Percentiles rank a stretch among this genome's conserved stretches.
phyloP scores from a whole-genome alignment of 2,888 invertebrate genomes.

The Mantis religiosa region DNA sequence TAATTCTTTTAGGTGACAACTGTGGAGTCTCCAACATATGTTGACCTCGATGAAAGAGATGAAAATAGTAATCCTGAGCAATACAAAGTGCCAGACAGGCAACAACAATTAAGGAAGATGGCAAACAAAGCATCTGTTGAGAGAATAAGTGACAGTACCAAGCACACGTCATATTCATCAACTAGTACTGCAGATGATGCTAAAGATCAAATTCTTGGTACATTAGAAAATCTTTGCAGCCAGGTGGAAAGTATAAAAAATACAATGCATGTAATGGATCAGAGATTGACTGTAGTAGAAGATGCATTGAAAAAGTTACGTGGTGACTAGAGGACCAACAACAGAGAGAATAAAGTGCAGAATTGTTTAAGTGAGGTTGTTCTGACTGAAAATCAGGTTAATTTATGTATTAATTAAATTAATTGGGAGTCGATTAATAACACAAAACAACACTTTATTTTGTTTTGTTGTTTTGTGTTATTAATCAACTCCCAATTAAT shows the following conservation, averaged over 20 bases:
- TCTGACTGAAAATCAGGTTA: no score
- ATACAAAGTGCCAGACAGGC: background rate
- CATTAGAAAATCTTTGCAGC: background rate
- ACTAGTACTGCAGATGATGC: background rate
- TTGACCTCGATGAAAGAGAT: background rate
- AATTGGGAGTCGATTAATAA: no score
- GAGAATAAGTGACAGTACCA: background rate
- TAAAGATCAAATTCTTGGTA: background rate
- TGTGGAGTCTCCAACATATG: background rate
- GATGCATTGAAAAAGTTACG: background rate
- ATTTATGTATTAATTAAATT: no score
- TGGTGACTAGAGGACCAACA: background rate
- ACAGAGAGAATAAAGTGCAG: background rate
- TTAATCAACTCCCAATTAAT: no score
- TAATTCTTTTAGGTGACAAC: background rate
- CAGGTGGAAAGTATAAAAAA: slow-evolving; percentile 1
- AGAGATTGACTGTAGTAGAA: slow-evolving; percentile 5
- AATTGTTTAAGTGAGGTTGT: no score
- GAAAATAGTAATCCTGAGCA: background rate
- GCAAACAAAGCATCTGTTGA: background rate
- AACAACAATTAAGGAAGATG: background rate
- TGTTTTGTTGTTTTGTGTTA: no score
- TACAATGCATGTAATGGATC: background rate
- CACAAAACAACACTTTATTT: no score
- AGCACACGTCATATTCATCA: background rate